These are phyloP conservation scores for Hydropotes inermis DNA, from an alignment of 2,113 vertebrate genomes.

Conservation along the genomic window DNA sequence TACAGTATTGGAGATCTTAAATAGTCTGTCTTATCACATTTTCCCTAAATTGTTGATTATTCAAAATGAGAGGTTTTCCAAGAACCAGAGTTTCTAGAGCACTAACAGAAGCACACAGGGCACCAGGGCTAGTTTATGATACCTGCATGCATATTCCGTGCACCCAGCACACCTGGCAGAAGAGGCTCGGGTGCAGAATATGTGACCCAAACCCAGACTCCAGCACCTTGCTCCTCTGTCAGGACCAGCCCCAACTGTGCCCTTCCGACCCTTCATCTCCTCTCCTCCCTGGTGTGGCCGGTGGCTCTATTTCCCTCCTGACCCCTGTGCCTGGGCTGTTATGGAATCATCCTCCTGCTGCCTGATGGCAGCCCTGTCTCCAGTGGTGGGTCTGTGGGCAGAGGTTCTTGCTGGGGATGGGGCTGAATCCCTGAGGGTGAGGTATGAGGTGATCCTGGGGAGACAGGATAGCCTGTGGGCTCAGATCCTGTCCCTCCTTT, in stretches of 20 bases:
- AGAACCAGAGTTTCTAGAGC: neutral
- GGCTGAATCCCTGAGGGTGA: neutral
- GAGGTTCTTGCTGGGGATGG: neutral
- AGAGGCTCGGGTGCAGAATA: neutral
- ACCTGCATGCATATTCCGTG: accelerated
- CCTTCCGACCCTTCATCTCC: neutral
- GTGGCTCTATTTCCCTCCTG: neutral
- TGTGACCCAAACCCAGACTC: neutral
- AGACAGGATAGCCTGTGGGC: neutral
- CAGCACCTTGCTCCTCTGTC: neutral
- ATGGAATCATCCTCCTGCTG: neutral
- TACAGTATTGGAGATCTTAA: neutral
- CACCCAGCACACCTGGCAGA: neutral
- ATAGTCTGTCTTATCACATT: neutral
- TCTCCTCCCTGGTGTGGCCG: neutral
- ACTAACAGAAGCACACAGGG: too few species aligned
- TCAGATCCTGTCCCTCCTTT: neutral
- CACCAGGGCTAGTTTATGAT: neutral
- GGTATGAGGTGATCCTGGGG: neutral
- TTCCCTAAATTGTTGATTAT: neutral
- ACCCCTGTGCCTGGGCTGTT: neutral
- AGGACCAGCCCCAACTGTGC: neutral
- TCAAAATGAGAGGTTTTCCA: neutral
- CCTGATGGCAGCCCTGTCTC: neutral
- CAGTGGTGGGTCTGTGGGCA: neutral